Evolutionary conservation across 2,113 vertebrate genomes (phyloP), one percentile per base, ranked within the genome.

Genomic region (Phyllopteryx taeniolatus): DNA sequence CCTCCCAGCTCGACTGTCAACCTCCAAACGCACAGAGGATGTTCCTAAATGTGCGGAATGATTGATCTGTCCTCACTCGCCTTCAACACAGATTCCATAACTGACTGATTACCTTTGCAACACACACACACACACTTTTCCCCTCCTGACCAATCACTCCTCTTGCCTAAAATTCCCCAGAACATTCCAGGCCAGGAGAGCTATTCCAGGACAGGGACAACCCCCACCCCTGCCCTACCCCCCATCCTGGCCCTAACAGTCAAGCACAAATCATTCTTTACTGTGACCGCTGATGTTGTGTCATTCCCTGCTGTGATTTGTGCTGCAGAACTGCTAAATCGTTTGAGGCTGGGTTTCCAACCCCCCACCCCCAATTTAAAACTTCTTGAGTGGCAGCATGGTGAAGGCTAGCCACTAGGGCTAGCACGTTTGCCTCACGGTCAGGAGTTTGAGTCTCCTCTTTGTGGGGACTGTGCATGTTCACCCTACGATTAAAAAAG

Each of bases 191-290:
- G 73, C 81, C 79, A 81, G 70, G 35, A 57, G 82, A 91, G 87
- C 90, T 93, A 92, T 92, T 92, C 90, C 92, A 89, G 90, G 90
- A 86, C 82, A 79, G 67, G 71, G 75, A 47, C 60, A 72, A 73
- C 82, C 70, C 53, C 33, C 64, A 65, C 70, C 72, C 81, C 71
- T 47, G 22, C 63, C 70, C 67, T 46, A 35, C 71, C 57, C 56
- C 68, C 49, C 62, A 56, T 53, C 77, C 61, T 80, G 70, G 57
- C 76, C 82, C 70, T 13, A 46, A 67, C 66, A 85, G 79, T 68
- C 67, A 81, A 64, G 39, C 73, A 75, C 70, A 53, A 31, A 66
- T 39, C 72, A 71, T 22, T 49, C 73, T 47, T 11, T 9, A 31
- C 62, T 17, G 51, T 68, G 71, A 73, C 66, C 66, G 76, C 43